phyloP scores from a whole-genome alignment of 2,797 vertebrate genomes.

The Trichosurus vulpecula region DNA sequence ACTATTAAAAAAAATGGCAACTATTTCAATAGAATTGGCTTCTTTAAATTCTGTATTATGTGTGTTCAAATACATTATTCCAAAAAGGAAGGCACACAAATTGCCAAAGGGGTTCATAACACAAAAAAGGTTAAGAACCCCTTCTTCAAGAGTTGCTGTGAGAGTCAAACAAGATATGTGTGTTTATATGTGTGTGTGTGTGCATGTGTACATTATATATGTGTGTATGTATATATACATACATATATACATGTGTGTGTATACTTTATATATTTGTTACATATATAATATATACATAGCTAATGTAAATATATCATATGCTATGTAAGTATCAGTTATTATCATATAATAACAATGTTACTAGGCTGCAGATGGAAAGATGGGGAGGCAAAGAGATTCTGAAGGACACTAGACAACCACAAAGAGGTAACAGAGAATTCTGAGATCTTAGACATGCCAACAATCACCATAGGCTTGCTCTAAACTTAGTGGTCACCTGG shows the following conservation, averaged over 20 bases:
- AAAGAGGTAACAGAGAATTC: background rate
- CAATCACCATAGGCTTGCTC: background rate
- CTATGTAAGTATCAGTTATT: background rate
- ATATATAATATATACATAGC: background rate
- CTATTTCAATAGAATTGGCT: background rate
- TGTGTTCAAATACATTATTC: background rate
- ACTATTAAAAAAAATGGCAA: background rate
- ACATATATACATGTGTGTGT: too few species aligned
- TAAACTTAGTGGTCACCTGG: background rate
- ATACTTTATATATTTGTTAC: background rate
- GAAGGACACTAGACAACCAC: background rate
- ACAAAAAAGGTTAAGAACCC: background rate
- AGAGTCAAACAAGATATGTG: background rate
- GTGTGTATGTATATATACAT: too few species aligned
- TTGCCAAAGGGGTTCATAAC: background rate
- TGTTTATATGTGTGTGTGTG: too few species aligned
- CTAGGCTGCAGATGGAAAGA: background rate
- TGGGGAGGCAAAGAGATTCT: background rate
- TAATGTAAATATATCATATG: background rate
- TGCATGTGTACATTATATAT: too few species aligned
- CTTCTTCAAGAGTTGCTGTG: background rate
- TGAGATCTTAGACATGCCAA: background rate
- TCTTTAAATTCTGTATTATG: background rate
- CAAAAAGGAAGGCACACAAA: background rate
- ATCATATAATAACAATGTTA: background rate